Conservation (phyloP, 2,888 invertebrate species). For the Polyploca ridens region DNA sequence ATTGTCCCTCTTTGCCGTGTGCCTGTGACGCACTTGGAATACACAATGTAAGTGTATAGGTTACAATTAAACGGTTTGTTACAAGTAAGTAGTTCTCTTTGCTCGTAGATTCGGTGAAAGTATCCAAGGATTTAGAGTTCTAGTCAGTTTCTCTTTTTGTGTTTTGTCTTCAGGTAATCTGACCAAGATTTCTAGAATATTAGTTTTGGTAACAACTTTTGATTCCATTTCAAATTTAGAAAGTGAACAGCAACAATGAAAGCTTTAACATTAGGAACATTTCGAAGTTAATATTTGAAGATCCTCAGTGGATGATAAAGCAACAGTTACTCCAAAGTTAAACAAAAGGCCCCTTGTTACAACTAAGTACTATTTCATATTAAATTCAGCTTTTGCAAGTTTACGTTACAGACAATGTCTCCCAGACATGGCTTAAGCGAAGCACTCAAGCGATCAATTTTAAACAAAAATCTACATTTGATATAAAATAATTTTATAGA, state of each 20-base stretch:
- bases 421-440: conserved; percentile 10
- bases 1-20: conserved; percentile 35
- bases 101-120: not conserved
- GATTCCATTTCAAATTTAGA: not conserved
- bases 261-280: not conserved
- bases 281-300: conserved; percentile 5
- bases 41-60: conserved; percentile 14
- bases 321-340: not conserved
- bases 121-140: not conserved
- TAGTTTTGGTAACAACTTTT: not conserved
- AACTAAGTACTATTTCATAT: conserved; percentile 15
- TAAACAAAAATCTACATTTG: not conserved
- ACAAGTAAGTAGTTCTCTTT: not conserved
- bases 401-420: conserved; percentile 17
- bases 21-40: conserved; percentile 39
- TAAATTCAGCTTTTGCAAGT: conserved; percentile 17
- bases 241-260: not conserved
- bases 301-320: not conserved
- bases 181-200: not conserved
- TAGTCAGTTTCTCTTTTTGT: not conserved
- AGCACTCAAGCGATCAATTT: conserved; percentile 6
- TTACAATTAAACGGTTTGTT: not conserved
- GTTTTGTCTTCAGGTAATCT: not conserved
- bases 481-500: no score
- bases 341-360: conserved; percentile 15